Percentiles rank a stretch among this genome's conserved stretches.
Conservation (phyloP, 2,797 vertebrate genomes). For the Podargus strigoides region DNA sequence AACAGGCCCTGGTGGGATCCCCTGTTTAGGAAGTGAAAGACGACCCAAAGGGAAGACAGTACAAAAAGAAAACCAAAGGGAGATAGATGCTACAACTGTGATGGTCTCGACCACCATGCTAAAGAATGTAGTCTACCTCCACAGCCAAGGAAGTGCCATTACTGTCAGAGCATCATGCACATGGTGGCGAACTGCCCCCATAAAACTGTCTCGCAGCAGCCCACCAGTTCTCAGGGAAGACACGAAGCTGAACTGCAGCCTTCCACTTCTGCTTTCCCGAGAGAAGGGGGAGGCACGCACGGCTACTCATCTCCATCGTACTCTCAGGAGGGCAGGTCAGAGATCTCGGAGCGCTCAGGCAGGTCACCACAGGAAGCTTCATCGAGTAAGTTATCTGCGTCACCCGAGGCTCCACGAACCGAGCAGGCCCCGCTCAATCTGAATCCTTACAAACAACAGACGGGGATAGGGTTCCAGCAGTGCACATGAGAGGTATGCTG, state of each 20-base stretch:
- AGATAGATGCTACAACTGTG: slow-evolving; percentile 87
- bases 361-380: slow-evolving; percentile 76
- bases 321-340: slow-evolving; percentile 74
- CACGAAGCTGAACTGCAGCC: slow-evolving; percentile 77
- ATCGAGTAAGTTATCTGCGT: slow-evolving; percentile 70
- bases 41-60: no score
- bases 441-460: no score
- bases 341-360: slow-evolving; percentile 69
- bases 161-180: slow-evolving; percentile 85
- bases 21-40: no score
- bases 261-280: slow-evolving; percentile 71
- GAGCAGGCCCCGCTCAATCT: no score
- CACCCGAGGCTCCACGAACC: slow-evolving; percentile 78
- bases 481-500: no score
- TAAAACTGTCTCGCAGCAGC: slow-evolving; percentile 72
- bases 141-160: slow-evolving; percentile 89
- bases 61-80: no score
- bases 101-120: slow-evolving; percentile 83
- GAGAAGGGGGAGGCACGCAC: slow-evolving; percentile 70
- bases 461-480: no score
- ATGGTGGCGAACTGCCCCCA: slow-evolving; percentile 85
- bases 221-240: slow-evolving; percentile 81
- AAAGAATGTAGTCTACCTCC: slow-evolving; percentile 86
- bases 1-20: no score
- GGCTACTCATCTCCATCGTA: slow-evolving; percentile 63